Evolutionary conservation across 92 coral and sea anemone species (phyloP).

Genomic region (Hydrozoanthus gracilis): DNA sequence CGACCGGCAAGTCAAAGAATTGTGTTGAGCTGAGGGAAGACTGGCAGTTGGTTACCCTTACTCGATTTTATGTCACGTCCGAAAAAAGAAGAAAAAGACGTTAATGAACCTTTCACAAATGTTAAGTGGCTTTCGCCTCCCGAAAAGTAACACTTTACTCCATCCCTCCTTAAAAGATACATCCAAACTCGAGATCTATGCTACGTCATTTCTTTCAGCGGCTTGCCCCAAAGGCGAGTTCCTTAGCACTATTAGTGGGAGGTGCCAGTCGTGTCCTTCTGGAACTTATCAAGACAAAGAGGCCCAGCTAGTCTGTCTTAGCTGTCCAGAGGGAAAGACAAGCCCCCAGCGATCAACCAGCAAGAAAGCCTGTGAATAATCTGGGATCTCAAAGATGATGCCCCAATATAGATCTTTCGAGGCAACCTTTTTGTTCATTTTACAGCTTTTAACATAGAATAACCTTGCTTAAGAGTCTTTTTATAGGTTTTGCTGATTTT

Average conservation of each 20-base stretch:
- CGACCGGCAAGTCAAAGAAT: no score
- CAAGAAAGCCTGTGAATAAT: not conserved
- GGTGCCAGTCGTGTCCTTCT: conserved; percentile 21
- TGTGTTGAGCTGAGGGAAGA: no score
- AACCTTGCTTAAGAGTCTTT: not conserved
- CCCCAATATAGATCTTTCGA: not conserved
- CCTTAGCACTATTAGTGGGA: not conserved
- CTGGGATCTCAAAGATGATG: not conserved
- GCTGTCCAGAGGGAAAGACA: not conserved
- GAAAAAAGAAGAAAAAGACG: no score
- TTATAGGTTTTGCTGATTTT: not conserved
- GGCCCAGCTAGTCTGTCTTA: not conserved
- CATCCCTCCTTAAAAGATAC: not conserved
- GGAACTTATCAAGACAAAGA: conserved; percentile 13
- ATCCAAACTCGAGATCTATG: not conserved
- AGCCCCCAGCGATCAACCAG: conserved; percentile 12
- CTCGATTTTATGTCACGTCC: no score
- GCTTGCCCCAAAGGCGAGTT: conserved; percentile 17
- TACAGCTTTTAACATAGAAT: not conserved
- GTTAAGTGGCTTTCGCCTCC: no score
- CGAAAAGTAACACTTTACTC: no score
- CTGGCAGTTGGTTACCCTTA: no score
- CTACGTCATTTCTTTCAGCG: conserved; percentile 1
- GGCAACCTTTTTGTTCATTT: no score
- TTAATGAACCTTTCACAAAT: no score